A percentile compares a stretch with the other conserved stretches of the same genome.
These are phyloP conservation scores for Maconellicoccus hirsutus DNA, from an alignment of 1,140 invertebrate genomes.

Conservation along the genomic window DNA sequence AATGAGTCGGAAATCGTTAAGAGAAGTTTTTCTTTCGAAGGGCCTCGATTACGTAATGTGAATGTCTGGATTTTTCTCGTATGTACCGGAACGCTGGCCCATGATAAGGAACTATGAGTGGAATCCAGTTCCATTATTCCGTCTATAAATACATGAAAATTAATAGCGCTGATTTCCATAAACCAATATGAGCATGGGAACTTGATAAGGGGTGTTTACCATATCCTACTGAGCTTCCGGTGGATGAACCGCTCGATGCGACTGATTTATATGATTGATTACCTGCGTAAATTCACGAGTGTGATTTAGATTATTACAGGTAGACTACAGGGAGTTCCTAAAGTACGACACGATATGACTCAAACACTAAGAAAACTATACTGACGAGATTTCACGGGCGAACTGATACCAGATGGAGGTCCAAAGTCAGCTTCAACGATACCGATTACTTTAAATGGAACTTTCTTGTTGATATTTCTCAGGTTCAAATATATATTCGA, in stretches of 20 bases:
- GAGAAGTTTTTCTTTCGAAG: conserved; percentile 24
- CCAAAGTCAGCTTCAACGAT: not conserved
- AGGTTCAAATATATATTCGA: not conserved
- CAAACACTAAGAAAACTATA: too few species aligned
- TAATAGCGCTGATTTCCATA: too few species aligned
- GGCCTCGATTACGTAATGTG: conserved; percentile 25
- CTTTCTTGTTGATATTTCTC: not conserved
- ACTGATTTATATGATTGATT: not conserved
- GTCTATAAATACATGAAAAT: not conserved
- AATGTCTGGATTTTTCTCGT: conserved; percentile 24
- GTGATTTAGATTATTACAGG: too few species aligned
- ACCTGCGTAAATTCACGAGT: not conserved
- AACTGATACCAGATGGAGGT: too few species aligned
- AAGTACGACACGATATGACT: too few species aligned
- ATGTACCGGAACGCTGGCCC: conserved; percentile 24
- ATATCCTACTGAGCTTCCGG: not conserved
- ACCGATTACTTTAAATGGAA: not conserved
- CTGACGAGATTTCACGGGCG: too few species aligned
- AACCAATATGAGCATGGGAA: not conserved
- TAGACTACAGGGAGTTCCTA: too few species aligned
- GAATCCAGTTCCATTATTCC: conserved; percentile 25
- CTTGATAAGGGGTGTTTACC: not conserved
- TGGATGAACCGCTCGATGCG: not conserved
- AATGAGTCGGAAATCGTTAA: conserved; percentile 23
- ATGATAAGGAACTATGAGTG: conserved; percentile 22